These are phyloP conservation scores for Heliconius sara DNA, from an alignment of 2,888 invertebrate species.

Conservation along the genomic window DNA sequence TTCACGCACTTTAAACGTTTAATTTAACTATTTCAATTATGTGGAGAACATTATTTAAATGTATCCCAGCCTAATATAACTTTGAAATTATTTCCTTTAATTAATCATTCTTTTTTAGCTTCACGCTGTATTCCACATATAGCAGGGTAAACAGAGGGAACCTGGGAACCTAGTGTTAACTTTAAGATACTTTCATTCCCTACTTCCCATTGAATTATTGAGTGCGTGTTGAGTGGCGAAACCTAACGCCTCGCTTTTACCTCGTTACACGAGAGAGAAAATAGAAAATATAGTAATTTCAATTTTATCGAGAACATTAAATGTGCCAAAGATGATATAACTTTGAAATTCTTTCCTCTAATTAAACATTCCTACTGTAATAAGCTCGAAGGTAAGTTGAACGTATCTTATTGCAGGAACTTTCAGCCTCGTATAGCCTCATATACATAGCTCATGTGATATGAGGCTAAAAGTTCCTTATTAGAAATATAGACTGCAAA, in stretches of 20 bases:
- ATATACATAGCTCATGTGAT: background rate
- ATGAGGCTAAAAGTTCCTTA: background rate
- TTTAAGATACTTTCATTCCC: too few relatives aligned
- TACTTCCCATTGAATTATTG: too few relatives aligned
- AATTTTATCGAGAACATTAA: constrained; percentile 15
- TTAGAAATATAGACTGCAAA: background rate
- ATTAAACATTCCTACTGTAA: constrained; percentile 20
- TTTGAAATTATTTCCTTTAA: background rate
- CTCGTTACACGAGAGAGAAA: too few relatives aligned
- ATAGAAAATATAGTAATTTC: background rate
- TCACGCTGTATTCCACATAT: too few relatives aligned
- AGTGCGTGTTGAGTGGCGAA: too few relatives aligned
- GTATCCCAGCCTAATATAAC: background rate
- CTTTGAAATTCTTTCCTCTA: constrained; percentile 1
- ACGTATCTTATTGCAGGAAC: background rate
- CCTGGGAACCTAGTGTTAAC: too few relatives aligned
- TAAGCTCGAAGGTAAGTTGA: constrained; percentile 3
- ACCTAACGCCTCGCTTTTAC: too few relatives aligned
- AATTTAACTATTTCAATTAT: constrained; percentile 29
- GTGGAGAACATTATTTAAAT: constrained; percentile 4
- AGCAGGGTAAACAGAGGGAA: too few relatives aligned
- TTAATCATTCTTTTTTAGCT: background rate
- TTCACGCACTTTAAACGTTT: constrained; percentile 27
- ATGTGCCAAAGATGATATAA: background rate
- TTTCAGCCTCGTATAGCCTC: background rate